Percentiles rank a stretch among this genome's conserved stretches.
Evolutionary conservation across 2,113 vertebrate species (phyloP).

Genomic region (Notechis scutatus): DNA sequence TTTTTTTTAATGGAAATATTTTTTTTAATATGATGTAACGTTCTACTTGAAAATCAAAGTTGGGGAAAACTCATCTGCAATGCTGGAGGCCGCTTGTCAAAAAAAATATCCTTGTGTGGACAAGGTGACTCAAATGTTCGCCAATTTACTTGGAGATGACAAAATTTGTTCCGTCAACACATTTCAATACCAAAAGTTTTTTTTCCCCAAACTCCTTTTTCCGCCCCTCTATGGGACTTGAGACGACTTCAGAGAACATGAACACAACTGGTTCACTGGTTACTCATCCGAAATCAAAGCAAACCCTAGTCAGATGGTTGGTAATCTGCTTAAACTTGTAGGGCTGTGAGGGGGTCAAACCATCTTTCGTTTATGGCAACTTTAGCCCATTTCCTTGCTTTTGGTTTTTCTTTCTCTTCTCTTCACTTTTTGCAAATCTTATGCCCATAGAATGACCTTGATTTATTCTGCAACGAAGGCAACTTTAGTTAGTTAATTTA

Average conservation of each 20-base stretch:
- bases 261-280: slow-evolving; percentile 51
- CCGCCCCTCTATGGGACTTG: slow-evolving; percentile 54
- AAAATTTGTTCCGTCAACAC: slow-evolving; percentile 68
- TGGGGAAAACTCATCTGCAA: not conserved
- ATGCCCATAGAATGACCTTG: rapidly evolving
- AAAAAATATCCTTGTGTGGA: slow-evolving; percentile 40
- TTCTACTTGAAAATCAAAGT: not conserved
- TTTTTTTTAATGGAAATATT: no score
- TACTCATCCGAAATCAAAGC: slow-evolving; percentile 59
- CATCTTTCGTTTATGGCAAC: slow-evolving; percentile 44
- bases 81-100: not conserved
- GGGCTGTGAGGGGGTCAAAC: slow-evolving; percentile 24
- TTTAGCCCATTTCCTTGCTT: slow-evolving; percentile 23
- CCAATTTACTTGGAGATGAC: slow-evolving; percentile 59
- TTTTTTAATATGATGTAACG: no score
- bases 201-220: not conserved
- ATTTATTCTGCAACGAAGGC: slow-evolving; percentile 26
- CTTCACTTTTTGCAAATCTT: not conserved
- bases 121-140: slow-evolving; percentile 60
- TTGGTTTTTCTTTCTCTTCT: not conserved
- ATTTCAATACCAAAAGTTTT: slow-evolving; percentile 64
- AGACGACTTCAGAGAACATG: slow-evolving; percentile 46
- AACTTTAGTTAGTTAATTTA: not conserved
- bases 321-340: slow-evolving; percentile 57
- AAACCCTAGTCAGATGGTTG: slow-evolving; percentile 48